Evolutionary conservation across 2,113 vertebrate genomes (phyloP), one percentile per base, ranked within the genome.

Genomic region (Scalopus aquaticus): DNA sequence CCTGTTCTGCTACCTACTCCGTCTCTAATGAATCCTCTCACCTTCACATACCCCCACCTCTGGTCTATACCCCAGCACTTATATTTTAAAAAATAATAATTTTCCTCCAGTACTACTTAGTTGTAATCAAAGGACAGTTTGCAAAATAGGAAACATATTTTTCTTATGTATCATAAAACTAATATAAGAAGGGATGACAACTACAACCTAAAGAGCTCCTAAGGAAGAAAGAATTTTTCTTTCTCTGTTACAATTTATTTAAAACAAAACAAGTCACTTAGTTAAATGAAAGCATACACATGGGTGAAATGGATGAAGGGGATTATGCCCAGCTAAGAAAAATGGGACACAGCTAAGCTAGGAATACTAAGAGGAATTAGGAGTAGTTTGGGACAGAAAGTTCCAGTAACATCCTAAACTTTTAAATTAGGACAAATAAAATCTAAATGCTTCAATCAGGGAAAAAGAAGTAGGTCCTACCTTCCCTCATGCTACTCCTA

Each of bases 221-320:
- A 8, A 74, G 67, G 49, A 42, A 84, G 69, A 44, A 76, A 96
- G 79, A 88, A 9, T 60, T 91, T 83, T 92, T 82, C 42, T 70
- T 81, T 77, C 85, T 58, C 24, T 92, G 28, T 44, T 44, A 7
- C 4, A 77, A 72, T 80, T 78, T 90, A 87, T 42, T 87, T 73
- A 82, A 93, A 93, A 77, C 35, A 89, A 93, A 85, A 64, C 54
- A 90, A 82, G 37, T 83, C 42, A 90, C 17, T 51, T 81, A 54
- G 69, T 56, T 82, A 83, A 91, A 73, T 77, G 51, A 82, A 74
- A 93, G 24, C 60, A 81, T 90, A 96, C 20, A 26, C 49, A 96
- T n/a, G n/a, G n/a, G n/a, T n/a, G n/a, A n/a, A n/a, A n/a, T n/a
- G n/a, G n/a, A n/a, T n/a, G n/a, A 78, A 77, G 30, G n/a, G 32